phyloP scores from a whole-genome alignment of 2,888 invertebrate species.

The Hanleya hanleyi region DNA sequence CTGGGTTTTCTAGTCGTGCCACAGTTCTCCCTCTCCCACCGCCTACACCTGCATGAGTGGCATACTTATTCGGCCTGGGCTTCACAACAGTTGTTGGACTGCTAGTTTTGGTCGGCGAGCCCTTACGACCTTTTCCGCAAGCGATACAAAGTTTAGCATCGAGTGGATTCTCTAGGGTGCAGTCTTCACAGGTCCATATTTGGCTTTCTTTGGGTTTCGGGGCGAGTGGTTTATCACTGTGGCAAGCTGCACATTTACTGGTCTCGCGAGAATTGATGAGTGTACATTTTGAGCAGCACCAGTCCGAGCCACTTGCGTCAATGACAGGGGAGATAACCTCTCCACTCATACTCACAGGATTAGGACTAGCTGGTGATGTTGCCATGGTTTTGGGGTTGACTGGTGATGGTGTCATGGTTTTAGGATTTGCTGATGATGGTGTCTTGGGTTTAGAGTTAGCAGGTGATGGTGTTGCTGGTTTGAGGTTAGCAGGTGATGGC shows the following conservation, averaged over 20 bases:
- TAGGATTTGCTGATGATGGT: no score
- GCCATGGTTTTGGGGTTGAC: no score
- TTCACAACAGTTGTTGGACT: background rate
- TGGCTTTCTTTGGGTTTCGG: slow-evolving; percentile 4
- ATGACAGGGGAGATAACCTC: background rate
- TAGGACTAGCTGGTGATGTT: background rate
- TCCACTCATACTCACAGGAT: background rate
- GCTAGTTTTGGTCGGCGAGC: background rate
- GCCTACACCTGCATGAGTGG: background rate
- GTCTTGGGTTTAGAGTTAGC: no score
- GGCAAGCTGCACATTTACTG: slow-evolving; percentile 78
- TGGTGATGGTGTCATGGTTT: no score
- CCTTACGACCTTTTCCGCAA: background rate
- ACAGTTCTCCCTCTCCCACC: background rate
- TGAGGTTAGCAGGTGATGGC: background rate
- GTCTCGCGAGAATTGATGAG: background rate
- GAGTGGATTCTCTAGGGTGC: slow-evolving; percentile 41
- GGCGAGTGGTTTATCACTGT: background rate
- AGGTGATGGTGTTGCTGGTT: background rate
- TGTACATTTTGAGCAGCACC: slow-evolving; percentile 92
- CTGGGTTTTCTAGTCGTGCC: background rate
- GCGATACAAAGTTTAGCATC: background rate
- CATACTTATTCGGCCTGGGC: background rate
- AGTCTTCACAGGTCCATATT: slow-evolving; percentile 47
- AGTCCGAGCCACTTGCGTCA: slow-evolving; percentile 74